Evolutionary conservation across 2,797 vertebrate species (phyloP), one percentile per base, ranked within the genome.

Genomic region (Gambusia yucatana): DNA sequence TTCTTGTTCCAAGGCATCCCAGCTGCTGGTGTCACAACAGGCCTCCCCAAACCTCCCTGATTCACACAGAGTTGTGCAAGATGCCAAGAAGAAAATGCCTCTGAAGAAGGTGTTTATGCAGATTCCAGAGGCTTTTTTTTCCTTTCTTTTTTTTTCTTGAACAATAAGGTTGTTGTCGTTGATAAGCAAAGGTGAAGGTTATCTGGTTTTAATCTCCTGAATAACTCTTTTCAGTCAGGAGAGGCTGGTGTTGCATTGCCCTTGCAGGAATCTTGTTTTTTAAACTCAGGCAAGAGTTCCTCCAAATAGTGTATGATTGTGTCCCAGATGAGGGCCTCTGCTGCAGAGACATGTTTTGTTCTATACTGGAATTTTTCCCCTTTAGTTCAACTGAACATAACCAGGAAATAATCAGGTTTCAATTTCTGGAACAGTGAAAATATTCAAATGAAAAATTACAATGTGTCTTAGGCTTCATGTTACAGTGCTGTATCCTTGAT

Each of bases 11-110:
- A n/a, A 36, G 20, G n/a, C 63, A 57, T 76, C 78, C 69, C 61
- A 8, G 73, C 28, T 50, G 77, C 47, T 73, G 90, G 22, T 92
- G 88, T 89, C 89, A 91, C 83, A 89, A 90, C 84, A 90, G 82
- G 82, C 82, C 82, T 85, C 77, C 43, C 39, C 30, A 76, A 47
- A 79, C 48, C 55, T 46, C 71, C 76, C 70, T 47, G 33, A 77
- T 61, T 75, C 77, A 59, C 78, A 59, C 77, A 75, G 59, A 73
- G 77, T 93, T 91, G 86, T 73, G 85, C 80, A 91, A 92, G 36
- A 33, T n/a, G 1, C 44, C 50, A 72, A 52, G 44, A 73, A 36
- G 17, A 71, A 46, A 28, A 10, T 76, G 22, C 77, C 59, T 86
- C 67, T 72, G 39, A 36, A 30, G 48, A 57, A 48, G 2, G 13